Base-by-base conservation (phyloP, 2,113 vertebrate species). In the Charina bottae region DNA sequence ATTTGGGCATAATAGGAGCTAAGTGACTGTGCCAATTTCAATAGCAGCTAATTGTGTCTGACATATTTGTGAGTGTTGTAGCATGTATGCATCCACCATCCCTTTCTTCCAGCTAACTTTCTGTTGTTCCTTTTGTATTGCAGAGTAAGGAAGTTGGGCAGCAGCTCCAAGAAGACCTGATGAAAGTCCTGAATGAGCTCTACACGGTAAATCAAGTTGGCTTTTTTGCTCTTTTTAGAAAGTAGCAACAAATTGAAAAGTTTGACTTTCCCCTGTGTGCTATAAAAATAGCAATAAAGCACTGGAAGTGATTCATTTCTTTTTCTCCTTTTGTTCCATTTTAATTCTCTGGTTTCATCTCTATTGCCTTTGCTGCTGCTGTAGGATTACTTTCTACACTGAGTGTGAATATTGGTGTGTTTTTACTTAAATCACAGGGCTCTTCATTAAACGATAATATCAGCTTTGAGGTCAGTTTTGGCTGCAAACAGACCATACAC, bases 71-170 rank as follows among this genome's bases (percentile, higher is more conserved):
- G 78, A 93, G 93, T 53, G 28, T 87, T 0, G 2, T 90, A 1
- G 90, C 33, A 0, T 62, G 88, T 91, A 90, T 64, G 0, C 78
- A 94, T 93, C 92, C 83, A 90, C 33, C 0, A 2, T 83, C 83
- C 92, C 83, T 96, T 97, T 95, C 94, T 89, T 89, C 91, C 96
- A 93, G 92, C 96, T 97, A 84, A 97, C 97, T 95, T 94, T 4
- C 96, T 97, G 26, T 88, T 92, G 2, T 96, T 97, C 95, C 92
- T 97, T 59, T 98, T 94, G 94, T 88, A 1, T 97, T 98, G 89
- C 96, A 99, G 99, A 99, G 99, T 97, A 99, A 99, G 97, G 99
- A 99, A 97, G 98, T 99, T 12, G 99, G 99, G 12, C 96, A 98
- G 87, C 99, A 99, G 97, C 98, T 99, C 93, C 99, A 99, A 94